Percentiles rank a stretch among this genome's conserved stretches.
Conservation (phyloP, 1,140 invertebrate genomes). For the Rhizoglyphus robini region DNA sequence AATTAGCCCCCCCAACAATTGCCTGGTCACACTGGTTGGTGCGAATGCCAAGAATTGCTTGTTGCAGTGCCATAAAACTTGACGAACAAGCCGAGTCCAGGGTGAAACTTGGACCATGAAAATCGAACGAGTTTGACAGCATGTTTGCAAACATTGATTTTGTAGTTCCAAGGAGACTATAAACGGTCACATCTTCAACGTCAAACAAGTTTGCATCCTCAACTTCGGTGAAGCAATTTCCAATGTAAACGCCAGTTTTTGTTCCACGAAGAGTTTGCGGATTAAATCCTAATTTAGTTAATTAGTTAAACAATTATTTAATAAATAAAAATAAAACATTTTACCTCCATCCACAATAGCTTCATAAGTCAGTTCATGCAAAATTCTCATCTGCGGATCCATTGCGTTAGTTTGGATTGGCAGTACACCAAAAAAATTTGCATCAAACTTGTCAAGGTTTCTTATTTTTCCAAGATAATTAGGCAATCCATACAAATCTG, state of each 20-base stretch:
- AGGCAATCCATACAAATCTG: constrained; percentile 54
- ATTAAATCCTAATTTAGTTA: constrained; percentile 25
- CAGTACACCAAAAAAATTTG: constrained; percentile 83
- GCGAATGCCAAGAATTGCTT: constrained; percentile 66
- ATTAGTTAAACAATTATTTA: not conserved
- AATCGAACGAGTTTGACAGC: constrained; percentile 86
- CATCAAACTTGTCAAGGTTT: constrained; percentile 65
- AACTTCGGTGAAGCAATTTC: constrained; percentile 68
- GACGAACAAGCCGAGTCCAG: constrained; percentile 93
- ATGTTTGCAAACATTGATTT: constrained; percentile 92
- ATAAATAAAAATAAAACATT: too few relatives aligned
- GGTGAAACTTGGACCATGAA: constrained; percentile 72
- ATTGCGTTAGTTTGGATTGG: constrained; percentile 79
- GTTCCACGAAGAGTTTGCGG: constrained; percentile 37
- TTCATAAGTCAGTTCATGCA: constrained; percentile 87
- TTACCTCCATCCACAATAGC: constrained; percentile 79
- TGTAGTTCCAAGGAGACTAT: constrained; percentile 78
- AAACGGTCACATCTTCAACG: constrained; percentile 52
- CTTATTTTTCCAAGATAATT: constrained; percentile 74
- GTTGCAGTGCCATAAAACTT: constrained; percentile 68
- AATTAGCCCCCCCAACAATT: constrained; percentile 70
- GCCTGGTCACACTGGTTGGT: constrained; percentile 78
- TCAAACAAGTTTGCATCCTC: constrained; percentile 55
- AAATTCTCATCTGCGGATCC: constrained; percentile 82
- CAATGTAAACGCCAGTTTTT: constrained; percentile 79